Percentiles rank a stretch among this genome's conserved stretches.
Conservation (phyloP, 2,888 invertebrate genomes). For the Hydriomena furcata region DNA sequence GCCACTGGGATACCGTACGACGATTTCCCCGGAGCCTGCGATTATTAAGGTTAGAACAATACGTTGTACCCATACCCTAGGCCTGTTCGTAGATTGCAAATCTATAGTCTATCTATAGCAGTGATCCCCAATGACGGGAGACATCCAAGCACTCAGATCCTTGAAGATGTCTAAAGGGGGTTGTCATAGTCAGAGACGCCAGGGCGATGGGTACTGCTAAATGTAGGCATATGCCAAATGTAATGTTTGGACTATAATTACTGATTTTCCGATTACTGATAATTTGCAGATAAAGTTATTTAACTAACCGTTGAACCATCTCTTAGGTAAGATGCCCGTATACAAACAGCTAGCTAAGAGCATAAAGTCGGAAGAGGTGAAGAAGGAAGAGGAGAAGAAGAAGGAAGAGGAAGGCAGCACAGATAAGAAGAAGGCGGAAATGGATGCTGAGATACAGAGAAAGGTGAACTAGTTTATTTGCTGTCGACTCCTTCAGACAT, state of each 20-base stretch:
- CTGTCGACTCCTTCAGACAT: no score
- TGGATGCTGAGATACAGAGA: slow-evolving; percentile 82
- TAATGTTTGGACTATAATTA: no score
- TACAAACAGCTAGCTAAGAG: slow-evolving; percentile 82
- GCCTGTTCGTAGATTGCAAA: background rate
- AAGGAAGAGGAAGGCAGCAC: slow-evolving; percentile 72
- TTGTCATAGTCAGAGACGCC: no score
- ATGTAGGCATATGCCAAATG: no score
- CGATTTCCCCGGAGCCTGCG: background rate
- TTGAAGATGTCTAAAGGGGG: no score
- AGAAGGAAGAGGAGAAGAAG: slow-evolving; percentile 71
- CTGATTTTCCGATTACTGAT: no score
- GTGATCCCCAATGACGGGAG: no score
- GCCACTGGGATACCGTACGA: slow-evolving; percentile 25
- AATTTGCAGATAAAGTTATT: slow-evolving; percentile 8
- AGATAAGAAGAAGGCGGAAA: slow-evolving; percentile 70
- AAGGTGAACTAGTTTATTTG: slow-evolving; percentile 51
- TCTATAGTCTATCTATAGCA: no score
- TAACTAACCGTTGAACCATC: background rate
- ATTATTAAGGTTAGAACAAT: slow-evolving; percentile 26
- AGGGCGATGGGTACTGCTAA: no score
- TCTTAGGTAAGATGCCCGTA: slow-evolving; percentile 88
- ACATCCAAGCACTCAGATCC: no score
- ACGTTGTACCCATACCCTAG: slow-evolving; percentile 5
- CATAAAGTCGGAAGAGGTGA: slow-evolving; percentile 38